A percentile compares a stretch with the other conserved stretches of the same genome.
These are phyloP conservation scores for Rafetus swinhoei DNA, from an alignment of 2,113 vertebrate species.

Conservation along the genomic window DNA sequence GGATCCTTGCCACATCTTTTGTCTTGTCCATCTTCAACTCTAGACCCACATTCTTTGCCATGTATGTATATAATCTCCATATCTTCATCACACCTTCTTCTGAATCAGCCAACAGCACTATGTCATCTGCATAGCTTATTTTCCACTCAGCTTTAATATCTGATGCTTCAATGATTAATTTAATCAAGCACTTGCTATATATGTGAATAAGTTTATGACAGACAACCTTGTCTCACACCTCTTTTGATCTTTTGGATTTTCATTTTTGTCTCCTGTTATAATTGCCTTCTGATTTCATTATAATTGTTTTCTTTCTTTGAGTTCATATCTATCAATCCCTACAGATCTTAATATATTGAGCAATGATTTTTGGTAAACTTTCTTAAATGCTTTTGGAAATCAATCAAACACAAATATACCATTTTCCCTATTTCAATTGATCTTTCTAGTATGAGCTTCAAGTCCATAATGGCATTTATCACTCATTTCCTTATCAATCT, in stretches of 20 bases:
- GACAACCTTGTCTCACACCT: neutral
- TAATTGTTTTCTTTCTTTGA: neutral
- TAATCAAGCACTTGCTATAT: neutral
- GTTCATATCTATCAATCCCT: neutral
- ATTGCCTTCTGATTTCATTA: neutral
- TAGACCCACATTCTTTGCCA: neutral
- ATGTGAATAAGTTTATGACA: neutral
- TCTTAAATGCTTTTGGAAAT: neutral
- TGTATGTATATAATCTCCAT: neutral
- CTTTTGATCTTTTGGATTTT: neutral
- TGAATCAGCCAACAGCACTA: neutral
- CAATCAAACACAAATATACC: neutral
- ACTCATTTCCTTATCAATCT: neutral
- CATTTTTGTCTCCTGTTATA: neutral
- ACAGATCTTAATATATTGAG: neutral
- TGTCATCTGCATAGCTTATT: neutral
- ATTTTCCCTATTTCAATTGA: neutral
- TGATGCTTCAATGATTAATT: neutral
- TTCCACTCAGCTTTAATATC: neutral
- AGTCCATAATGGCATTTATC: neutral
- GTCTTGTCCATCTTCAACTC: neutral
- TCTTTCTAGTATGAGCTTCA: neutral
- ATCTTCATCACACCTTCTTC: neutral
- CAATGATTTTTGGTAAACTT: neutral
- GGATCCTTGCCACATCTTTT: neutral